Base-by-base conservation (phyloP, 2,888 invertebrate species). In the Coremacera marginata region DNA sequence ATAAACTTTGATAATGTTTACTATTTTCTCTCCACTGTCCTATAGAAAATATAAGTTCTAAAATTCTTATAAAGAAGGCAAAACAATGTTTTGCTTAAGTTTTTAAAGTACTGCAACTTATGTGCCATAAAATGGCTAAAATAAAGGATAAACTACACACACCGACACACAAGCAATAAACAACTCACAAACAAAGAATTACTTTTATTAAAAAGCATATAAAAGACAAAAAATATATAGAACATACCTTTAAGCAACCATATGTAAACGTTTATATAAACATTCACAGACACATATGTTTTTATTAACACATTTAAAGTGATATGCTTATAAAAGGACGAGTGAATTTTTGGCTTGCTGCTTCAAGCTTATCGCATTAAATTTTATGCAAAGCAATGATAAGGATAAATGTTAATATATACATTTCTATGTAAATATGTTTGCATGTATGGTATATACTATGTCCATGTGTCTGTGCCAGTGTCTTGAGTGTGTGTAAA, bases 371-470 rank as follows among this genome's bases (percentile, higher is more conserved):
- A 49, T 68, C 68, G 22, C 68, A 68, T 68, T 68, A 68, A 68
- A 68, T 68, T 68, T 68, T 68, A 68, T 68, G 49, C 68, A 49
- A 44, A 68, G 25, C 68, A 49, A 68, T 68, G 68, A 68, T 68
- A 68, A 68, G 68, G 51, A 68, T 25, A 16, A 22, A 68, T 22
- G 34, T 63, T 31, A 68, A 49, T 25, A 60, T 14, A 25, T 7
- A 60, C 22, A 60, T 25, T 27, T 11, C 14, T 60, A 25, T 19
- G 22, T 60, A 19, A 19, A 57, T 57, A 57, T 57, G 31, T 31
- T 3, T 31, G 37, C 5, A 37, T 37, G 37, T 8, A 8, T n/a
- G n/a, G 31, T 31, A 5, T 4, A 31, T 4, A 31, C 3, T 3
- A 5, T 31, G 31, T 3, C 3, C 31, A 5, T 44, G 44, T 44